A percentile compares a stretch with the other conserved stretches of the same genome.
Conservation (phyloP, 64 coral and sea anemone species). For the Montipora sp. region DNA sequence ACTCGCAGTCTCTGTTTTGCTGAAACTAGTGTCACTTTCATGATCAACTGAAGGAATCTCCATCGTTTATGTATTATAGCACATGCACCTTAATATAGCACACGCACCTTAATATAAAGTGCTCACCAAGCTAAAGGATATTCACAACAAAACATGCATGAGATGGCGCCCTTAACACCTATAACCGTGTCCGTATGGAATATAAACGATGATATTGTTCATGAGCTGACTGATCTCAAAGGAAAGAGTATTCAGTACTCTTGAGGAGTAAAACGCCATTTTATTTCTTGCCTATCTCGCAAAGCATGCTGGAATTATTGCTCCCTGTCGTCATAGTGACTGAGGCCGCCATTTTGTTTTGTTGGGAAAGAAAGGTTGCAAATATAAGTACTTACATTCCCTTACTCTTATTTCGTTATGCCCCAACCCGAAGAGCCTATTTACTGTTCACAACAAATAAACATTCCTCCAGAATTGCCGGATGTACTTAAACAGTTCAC, state of each 20-base stretch:
- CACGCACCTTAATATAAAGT: no score
- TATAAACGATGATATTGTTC: background rate
- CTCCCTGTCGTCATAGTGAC: constrained; percentile 52
- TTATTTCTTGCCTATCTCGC: background rate
- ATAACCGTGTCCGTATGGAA: background rate
- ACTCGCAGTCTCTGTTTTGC: constrained; percentile 14
- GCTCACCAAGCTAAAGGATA: no score
- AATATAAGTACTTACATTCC: background rate
- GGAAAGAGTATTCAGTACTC: no score
- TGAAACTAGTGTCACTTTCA: background rate
- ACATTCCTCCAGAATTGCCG: constrained; percentile 97
- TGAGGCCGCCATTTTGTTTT: constrained; percentile 50
- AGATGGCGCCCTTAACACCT: no score
- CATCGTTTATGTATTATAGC: background rate
- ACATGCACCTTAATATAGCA: background rate
- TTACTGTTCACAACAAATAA: constrained; percentile 99
- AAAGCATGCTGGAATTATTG: constrained; percentile 31
- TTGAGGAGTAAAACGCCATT: no score
- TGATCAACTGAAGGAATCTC: background rate
- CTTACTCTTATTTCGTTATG: constrained; percentile 36
- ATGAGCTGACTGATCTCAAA: no score
- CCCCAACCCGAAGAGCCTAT: constrained; percentile 93
- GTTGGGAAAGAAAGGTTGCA: no score
- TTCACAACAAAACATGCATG: no score
- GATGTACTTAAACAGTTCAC: constrained; percentile 99